phyloP scores from a whole-genome alignment of 2,113 vertebrate genomes.

The Psophia crepitans region DNA sequence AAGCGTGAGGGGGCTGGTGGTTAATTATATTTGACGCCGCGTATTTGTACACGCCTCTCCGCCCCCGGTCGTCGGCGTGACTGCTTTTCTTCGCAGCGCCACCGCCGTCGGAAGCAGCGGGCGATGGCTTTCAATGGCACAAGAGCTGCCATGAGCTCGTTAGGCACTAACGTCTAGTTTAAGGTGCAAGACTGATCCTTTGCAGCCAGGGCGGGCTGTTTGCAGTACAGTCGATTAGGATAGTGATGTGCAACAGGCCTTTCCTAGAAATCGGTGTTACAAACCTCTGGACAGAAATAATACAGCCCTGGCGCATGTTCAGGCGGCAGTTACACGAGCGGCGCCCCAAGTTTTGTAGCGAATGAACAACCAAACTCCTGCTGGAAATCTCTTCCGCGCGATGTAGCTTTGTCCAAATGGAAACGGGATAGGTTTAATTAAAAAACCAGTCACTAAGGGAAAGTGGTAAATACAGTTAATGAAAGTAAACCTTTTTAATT shows the following conservation, averaged over 20 bases:
- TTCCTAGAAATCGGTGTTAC: background rate
- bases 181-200: background rate
- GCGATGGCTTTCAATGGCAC: background rate
- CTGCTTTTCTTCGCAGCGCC: background rate
- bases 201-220: background rate
- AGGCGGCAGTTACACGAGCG: background rate
- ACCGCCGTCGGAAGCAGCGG: slow-evolving; percentile 28
- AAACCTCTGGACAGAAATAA: background rate
- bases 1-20: background rate
- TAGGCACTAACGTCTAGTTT: background rate
- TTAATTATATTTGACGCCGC: background rate
- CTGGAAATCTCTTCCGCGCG: background rate
- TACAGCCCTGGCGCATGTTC: background rate
- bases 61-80: background rate
- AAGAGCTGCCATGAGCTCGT: slow-evolving; percentile 23
- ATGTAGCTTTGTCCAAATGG: background rate
- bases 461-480: background rate
- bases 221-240: background rate
- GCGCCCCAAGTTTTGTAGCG: background rate
- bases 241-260: background rate
- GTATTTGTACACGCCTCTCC: background rate
- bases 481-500: background rate
- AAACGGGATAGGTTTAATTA: background rate
- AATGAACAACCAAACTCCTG: background rate
- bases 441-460: background rate